These are phyloP conservation scores for Pandemis heparana DNA, from an alignment of 2,888 invertebrate genomes.

Conservation along the genomic window DNA sequence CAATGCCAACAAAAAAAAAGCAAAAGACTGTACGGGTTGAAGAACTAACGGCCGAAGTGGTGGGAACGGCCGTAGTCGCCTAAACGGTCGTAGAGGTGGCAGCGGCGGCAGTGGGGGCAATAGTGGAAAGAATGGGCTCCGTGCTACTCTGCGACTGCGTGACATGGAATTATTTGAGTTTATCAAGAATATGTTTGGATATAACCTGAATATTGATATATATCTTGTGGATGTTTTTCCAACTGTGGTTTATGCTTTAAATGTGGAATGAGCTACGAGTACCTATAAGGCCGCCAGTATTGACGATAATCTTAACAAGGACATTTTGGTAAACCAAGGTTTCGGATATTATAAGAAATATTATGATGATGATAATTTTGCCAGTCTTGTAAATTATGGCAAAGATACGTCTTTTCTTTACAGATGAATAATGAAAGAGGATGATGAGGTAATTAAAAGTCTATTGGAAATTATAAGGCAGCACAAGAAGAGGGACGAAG, in stretches of 20 bases:
- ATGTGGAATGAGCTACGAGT: too few species aligned
- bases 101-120: constrained; percentile 30
- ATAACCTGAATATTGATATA: background rate
- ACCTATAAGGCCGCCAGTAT: too few species aligned
- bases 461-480: background rate
- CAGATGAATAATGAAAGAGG: background rate
- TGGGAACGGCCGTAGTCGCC: too few species aligned
- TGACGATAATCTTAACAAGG: too few species aligned
- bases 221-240: too few species aligned
- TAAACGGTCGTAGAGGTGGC: constrained; percentile 21
- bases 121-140: background rate
- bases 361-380: background rate
- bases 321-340: background rate
- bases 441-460: background rate
- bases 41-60: constrained; percentile 14
- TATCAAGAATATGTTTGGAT: background rate
- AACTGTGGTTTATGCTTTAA: too few species aligned
- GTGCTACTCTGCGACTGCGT: constrained; percentile 5
- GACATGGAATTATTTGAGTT: background rate
- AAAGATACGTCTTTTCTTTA: background rate
- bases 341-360: too few species aligned
- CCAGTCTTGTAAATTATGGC: background rate
- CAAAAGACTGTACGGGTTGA: constrained; percentile 22
- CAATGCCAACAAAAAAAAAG: background rate
- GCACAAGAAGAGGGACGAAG: background rate